A percentile compares a stretch with the other conserved stretches of the same genome.
Conservation (phyloP, 2,797 vertebrate species). For the Sebastes baramenuke region DNA sequence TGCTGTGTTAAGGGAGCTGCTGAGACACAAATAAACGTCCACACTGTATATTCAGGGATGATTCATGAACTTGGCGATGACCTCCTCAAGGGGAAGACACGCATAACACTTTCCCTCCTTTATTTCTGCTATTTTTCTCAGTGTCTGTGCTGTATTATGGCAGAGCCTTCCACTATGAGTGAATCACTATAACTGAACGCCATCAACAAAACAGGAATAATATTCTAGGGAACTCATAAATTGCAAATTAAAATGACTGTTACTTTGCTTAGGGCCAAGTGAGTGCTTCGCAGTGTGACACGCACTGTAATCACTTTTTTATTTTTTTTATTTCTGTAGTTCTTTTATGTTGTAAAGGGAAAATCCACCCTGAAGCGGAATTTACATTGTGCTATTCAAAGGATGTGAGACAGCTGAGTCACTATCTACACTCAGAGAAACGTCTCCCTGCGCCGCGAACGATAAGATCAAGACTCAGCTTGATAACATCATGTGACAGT, state of each 20-base stretch:
- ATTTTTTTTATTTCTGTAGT: constrained; percentile 17
- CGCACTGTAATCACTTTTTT: constrained; percentile 34
- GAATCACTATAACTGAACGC: constrained; percentile 2
- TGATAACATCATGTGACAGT: constrained; percentile 1
- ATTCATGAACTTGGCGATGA: constrained; percentile 15
- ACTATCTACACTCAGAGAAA: neutral
- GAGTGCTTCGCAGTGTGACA: constrained; percentile 32
- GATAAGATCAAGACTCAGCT: neutral
- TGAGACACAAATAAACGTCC: constrained; percentile 8
- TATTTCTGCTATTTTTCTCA: neutral
- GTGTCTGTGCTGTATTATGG: neutral
- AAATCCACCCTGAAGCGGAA: constrained; percentile 29
- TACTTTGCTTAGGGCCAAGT: constrained; percentile 46
- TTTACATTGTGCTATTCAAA: neutral
- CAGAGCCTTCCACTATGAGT: neutral
- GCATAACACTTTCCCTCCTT: neutral
- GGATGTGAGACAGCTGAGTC: constrained; percentile 15
- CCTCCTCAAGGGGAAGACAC: constrained; percentile 7
- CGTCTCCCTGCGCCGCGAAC: neutral
- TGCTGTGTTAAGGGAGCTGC: neutral
- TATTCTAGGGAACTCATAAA: constrained; percentile 32
- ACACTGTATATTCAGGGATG: neutral
- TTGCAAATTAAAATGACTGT: constrained; percentile 49
- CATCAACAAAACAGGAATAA: constrained; percentile 35
- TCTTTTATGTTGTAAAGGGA: constrained; percentile 8